Conservation (phyloP, 1,140 invertebrate species). For the Leptonema lineaticorne region DNA sequence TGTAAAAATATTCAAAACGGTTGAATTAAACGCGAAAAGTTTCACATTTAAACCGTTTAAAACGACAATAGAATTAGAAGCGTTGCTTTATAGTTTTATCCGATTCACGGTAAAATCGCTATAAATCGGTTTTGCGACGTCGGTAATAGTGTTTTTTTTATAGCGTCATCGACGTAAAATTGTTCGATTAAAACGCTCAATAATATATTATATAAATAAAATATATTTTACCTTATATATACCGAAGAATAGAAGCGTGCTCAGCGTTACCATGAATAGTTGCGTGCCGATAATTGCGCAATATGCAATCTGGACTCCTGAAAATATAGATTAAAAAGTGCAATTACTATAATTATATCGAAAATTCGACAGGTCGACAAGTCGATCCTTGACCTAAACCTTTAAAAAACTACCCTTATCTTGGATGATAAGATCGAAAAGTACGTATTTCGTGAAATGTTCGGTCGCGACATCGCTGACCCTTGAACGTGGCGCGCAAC, state of each 20-base stretch:
- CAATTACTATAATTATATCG: slow-evolving; percentile 18
- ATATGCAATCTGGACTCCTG: slow-evolving; percentile 76
- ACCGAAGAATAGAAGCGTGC: slow-evolving; percentile 66
- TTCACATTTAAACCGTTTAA: too few species aligned
- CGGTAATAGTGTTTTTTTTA: too few species aligned
- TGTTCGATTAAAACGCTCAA: neutral
- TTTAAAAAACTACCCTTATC: neutral
- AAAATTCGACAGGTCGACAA: too few species aligned
- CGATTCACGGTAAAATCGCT: neutral
- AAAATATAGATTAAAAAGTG: slow-evolving; percentile 44
- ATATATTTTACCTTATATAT: slow-evolving; percentile 72
- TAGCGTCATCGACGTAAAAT: neutral
- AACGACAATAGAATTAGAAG: too few species aligned
- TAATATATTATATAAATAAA: too few species aligned
- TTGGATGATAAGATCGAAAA: neutral
- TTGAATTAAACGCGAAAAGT: too few species aligned
- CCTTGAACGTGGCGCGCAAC: neutral
- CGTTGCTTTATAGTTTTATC: neutral
- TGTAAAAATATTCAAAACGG: too few species aligned
- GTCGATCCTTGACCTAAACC: slow-evolving; percentile 8
- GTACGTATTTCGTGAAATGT: neutral
- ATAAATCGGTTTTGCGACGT: neutral
- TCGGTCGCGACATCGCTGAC: too few species aligned
- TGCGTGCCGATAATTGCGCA: slow-evolving; percentile 72
- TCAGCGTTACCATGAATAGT: slow-evolving; percentile 69